Conservation (phyloP, 1,140 invertebrate genomes). For the Calosoma granatense region DNA sequence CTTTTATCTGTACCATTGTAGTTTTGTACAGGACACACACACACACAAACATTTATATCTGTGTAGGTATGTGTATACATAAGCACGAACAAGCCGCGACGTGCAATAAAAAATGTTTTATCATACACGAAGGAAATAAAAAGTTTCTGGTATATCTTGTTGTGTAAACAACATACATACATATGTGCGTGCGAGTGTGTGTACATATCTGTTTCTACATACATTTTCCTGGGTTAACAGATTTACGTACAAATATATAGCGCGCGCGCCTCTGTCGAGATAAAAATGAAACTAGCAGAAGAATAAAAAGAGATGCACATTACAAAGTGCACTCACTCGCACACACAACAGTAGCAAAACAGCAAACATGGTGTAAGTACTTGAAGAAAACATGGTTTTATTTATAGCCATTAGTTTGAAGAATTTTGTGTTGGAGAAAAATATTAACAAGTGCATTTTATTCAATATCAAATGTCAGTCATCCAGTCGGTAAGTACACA, state of each 20-base stretch:
- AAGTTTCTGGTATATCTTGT: neutral
- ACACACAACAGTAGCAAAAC: neutral
- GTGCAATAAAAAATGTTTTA: slow-evolving; percentile 3
- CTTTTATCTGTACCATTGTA: too few relatives aligned
- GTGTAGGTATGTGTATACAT: neutral
- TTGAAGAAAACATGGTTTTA: neutral
- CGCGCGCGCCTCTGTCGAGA: neutral
- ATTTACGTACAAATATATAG: neutral
- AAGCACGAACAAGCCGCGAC: neutral
- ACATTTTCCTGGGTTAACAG: neutral
- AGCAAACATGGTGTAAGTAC: neutral
- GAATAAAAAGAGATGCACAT: neutral
- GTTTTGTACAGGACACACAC: too few relatives aligned
- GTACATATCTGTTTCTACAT: slow-evolving; percentile 3
- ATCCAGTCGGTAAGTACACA: neutral
- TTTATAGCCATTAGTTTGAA: neutral
- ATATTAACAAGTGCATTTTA: neutral
- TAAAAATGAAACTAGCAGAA: neutral
- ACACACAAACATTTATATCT: neutral
- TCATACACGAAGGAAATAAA: slow-evolving; percentile 1
- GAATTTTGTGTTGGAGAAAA: neutral
- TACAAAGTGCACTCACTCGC: neutral
- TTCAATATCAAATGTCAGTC: neutral
- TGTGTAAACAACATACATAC: neutral
- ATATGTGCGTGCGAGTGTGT: neutral